A percentile compares a stretch with the other conserved stretches of the same genome.
Conservation (phyloP, 2,888 invertebrate species). For the Aporophyla lueneburgensis region DNA sequence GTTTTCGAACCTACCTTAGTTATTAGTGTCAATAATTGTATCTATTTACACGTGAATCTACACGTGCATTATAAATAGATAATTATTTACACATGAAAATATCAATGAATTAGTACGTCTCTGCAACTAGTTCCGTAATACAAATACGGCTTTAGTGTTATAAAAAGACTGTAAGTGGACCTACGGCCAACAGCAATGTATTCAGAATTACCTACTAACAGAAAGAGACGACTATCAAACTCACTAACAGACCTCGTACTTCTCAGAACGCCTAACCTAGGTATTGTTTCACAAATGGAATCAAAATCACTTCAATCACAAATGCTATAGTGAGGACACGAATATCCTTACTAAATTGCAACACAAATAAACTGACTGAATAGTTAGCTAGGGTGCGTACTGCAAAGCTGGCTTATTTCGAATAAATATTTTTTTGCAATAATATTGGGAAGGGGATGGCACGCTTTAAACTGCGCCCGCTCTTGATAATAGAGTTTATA, state of each 20-base stretch:
- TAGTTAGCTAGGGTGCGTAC: constrained; percentile 68
- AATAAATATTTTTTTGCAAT: constrained; percentile 71
- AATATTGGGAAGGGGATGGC: constrained; percentile 63
- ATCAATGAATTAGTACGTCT: neutral
- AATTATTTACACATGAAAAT: too few relatives aligned
- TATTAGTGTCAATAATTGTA: too few relatives aligned
- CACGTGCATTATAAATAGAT: too few relatives aligned
- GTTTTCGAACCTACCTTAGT: neutral
- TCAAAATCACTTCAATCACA: constrained; percentile 6
- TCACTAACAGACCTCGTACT: neutral
- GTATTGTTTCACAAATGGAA: neutral
- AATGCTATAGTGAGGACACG: constrained; percentile 11
- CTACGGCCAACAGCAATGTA: neutral
- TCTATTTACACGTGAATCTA: too few relatives aligned
- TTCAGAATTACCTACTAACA: neutral
- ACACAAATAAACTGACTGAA: constrained; percentile 44
- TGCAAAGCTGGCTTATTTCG: constrained; percentile 47
- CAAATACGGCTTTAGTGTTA: neutral
- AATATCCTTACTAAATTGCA: constrained; percentile 33
- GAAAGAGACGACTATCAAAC: neutral
- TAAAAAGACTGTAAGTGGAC: neutral
- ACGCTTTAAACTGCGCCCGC: constrained; percentile 78
- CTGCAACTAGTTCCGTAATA: neutral
- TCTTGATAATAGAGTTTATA: constrained; percentile 78
- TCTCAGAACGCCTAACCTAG: neutral